Conservation (phyloP, 2,888 invertebrate species). For the Ceramica pisi region DNA sequence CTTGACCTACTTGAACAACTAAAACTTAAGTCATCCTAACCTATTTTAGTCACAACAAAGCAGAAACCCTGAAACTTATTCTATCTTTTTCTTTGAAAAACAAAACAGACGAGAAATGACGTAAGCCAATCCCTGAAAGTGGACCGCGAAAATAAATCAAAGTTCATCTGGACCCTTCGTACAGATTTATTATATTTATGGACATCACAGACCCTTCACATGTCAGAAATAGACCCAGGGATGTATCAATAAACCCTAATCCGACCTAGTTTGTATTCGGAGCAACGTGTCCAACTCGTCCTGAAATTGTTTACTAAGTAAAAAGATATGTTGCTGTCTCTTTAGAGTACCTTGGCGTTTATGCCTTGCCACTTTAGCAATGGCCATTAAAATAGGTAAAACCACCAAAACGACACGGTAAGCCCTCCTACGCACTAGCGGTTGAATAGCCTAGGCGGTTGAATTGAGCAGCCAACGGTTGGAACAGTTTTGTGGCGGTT, state of each 20-base stretch:
- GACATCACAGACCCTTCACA: conserved; percentile 42
- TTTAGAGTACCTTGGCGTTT: conserved; percentile 1
- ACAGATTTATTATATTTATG: conserved; percentile 41
- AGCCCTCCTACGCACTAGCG: too few species aligned
- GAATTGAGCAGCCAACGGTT: too few species aligned
- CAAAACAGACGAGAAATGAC: background rate
- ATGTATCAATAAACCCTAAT: conserved; percentile 53
- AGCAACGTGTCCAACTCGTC: conserved; percentile 18
- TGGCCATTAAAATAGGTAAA: background rate
- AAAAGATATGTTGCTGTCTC: conserved; percentile 2
- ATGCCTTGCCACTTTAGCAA: background rate
- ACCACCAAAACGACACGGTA: too few species aligned
- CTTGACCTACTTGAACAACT: background rate
- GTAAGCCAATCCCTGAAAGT: conserved; percentile 14
- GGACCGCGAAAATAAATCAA: conserved; percentile 41
- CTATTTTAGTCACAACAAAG: conserved; percentile 6
- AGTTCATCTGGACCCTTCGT: conserved; percentile 33
- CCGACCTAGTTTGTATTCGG: conserved; percentile 50
- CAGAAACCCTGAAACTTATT: background rate
- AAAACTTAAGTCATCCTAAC: background rate
- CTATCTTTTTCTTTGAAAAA: conserved; percentile 1
- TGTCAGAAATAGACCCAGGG: conserved; percentile 22
- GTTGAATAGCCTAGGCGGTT: too few species aligned
- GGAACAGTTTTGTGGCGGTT: too few species aligned
- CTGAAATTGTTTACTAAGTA: conserved; percentile 22